These are phyloP conservation scores for Otolemur garnettii DNA, from an alignment of 2,113 vertebrate genomes.

Conservation along the genomic window DNA sequence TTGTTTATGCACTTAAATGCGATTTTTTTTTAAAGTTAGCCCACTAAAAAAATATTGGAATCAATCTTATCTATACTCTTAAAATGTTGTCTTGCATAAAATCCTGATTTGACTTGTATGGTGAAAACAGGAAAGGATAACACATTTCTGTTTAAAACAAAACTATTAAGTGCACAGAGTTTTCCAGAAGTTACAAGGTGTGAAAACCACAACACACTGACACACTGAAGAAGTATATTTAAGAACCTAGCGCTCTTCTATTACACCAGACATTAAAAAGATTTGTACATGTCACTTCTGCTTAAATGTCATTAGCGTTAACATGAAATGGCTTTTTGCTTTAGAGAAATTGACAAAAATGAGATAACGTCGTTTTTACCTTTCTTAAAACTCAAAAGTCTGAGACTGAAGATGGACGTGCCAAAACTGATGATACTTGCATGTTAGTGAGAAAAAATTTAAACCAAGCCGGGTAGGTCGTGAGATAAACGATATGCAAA, in stretches of 20 bases:
- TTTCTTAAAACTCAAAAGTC: conserved; percentile 56
- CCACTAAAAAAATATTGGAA: neutral
- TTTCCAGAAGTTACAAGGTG: conserved; percentile 48
- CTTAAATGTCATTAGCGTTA: neutral
- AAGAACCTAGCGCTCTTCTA: conserved; percentile 7
- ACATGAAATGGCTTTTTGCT: neutral
- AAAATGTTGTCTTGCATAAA: conserved; percentile 12
- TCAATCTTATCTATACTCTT: neutral
- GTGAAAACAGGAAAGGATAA: neutral
- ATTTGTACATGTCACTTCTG: conserved; percentile 30
- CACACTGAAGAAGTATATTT: neutral
- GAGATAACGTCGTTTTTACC: neutral
- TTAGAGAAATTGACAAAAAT: neutral
- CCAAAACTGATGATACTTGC: neutral
- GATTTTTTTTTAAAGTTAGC: neutral
- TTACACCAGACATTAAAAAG: conserved; percentile 16
- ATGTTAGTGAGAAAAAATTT: conserved; percentile 7
- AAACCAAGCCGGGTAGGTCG: neutral
- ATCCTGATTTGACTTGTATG: conserved; percentile 15
- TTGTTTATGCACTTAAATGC: conserved; percentile 19
- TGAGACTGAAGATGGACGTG: conserved; percentile 27
- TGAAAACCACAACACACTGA: conserved; percentile 29
- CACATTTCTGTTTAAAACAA: neutral
- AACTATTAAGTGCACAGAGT: neutral
- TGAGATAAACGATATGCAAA: neutral